phyloP scores from a whole-genome alignment of 2,888 invertebrate genomes.

The Leptothorax acervorum region DNA sequence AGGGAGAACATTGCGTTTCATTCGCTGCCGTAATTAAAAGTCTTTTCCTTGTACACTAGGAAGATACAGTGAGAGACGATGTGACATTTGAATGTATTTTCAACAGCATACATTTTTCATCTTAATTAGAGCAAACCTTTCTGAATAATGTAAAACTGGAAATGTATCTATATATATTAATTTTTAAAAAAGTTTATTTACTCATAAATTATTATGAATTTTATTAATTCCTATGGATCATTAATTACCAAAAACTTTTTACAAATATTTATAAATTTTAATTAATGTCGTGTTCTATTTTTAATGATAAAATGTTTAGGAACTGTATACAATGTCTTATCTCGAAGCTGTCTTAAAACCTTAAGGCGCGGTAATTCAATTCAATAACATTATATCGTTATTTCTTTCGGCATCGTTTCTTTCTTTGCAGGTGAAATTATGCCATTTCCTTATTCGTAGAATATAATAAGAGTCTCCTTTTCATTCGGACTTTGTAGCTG shows the following conservation, averaged over 20 bases:
- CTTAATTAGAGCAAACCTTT: conserved; percentile 15
- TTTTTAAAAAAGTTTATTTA: not conserved
- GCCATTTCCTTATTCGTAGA: not conserved
- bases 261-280: not conserved
- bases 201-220: not conserved
- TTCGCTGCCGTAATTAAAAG: conserved; percentile 42
- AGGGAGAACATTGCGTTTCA: conserved; percentile 20
- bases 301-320: not conserved
- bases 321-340: not conserved
- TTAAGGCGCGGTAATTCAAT: conserved; percentile 8
- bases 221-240: not conserved
- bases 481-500: conserved; percentile 10
- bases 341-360: not conserved
- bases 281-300: not conserved
- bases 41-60: not conserved
- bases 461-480: not conserved
- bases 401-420: not conserved
- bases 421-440: not conserved
- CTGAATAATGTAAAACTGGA: not conserved
- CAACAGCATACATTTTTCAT: not conserved
- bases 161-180: not conserved
- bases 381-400: not conserved
- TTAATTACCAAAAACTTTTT: not conserved
- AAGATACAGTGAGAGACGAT: not conserved
- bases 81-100: not conserved